Evolutionary conservation across 2,113 vertebrate species (phyloP).

Genomic region (Notarius lentiginosus): DNA sequence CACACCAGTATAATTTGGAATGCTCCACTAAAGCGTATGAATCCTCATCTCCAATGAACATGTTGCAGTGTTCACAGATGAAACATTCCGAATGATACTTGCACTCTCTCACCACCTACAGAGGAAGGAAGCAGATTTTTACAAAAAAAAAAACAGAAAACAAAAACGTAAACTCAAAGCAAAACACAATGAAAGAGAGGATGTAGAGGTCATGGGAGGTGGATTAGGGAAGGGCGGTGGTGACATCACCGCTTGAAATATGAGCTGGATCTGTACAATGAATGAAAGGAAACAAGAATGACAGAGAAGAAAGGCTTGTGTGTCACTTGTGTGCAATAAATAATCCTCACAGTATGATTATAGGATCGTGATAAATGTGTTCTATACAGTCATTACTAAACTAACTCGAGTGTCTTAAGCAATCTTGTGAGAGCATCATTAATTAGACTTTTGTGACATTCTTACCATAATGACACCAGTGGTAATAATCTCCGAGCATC

Average conservation of each 20-base stretch:
- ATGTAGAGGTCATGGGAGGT: neutral
- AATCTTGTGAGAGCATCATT: neutral
- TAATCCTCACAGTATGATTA: neutral
- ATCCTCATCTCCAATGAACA: slow-evolving; percentile 90
- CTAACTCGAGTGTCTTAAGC: neutral
- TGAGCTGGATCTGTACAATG: slow-evolving; percentile 37
- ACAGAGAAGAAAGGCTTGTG: slow-evolving; percentile 3
- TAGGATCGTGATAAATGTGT: neutral
- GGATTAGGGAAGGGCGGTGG: slow-evolving; percentile 12
- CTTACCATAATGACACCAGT: slow-evolving; percentile 95
- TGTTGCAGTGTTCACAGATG: slow-evolving; percentile 82
- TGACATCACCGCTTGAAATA: slow-evolving; percentile 42
- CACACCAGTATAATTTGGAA: slow-evolving; percentile 92
- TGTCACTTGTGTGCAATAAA: slow-evolving; percentile 14
- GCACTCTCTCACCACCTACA: slow-evolving; percentile 89
- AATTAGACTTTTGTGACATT: neutral
- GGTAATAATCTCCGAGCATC: slow-evolving; percentile 87
- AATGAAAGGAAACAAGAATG: slow-evolving; percentile 32
- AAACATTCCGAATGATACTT: slow-evolving; percentile 98
- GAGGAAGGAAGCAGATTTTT: slow-evolving; percentile 3
- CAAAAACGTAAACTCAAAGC: neutral
- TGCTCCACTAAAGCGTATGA: slow-evolving; percentile 88
- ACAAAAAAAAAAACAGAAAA: too few species aligned
- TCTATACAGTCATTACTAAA: neutral
- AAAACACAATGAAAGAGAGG: slow-evolving; percentile 20